Evolutionary conservation across 2,797 vertebrate genomes (phyloP).

Genomic region (Pagetopsis macropterus): DNA sequence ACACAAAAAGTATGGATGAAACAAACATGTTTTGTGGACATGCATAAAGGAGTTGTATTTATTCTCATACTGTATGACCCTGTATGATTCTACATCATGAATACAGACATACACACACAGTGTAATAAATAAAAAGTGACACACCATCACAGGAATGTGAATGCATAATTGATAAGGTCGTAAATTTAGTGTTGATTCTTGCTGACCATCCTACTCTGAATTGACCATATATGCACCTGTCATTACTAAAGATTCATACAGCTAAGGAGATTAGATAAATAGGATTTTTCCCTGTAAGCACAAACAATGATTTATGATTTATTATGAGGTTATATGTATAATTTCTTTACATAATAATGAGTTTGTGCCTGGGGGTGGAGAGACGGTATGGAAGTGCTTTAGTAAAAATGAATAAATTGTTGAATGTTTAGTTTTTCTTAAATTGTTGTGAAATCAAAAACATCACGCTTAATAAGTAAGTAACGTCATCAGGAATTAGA

Average conservation of each 20-base stretch:
- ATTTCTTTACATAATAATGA: neutral
- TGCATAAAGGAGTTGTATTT: neutral
- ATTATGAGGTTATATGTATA: conserved; percentile 8
- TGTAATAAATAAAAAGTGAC: conserved; percentile 85
- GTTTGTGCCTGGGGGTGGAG: neutral
- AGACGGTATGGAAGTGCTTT: neutral
- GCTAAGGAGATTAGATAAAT: conserved; percentile 11
- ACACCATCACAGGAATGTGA: conserved; percentile 90
- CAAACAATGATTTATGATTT: conserved; percentile 16
- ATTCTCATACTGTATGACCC: neutral
- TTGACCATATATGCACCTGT: conserved; percentile 9
- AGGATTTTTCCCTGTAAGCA: neutral
- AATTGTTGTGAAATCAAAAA: no score
- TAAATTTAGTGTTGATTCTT: conserved; percentile 42
- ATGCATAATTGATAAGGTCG: conserved; percentile 92
- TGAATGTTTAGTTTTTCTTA: no score
- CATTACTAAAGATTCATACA: neutral
- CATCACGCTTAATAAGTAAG: neutral
- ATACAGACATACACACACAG: conserved; percentile 15
- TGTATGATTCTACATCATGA: conserved; percentile 19
- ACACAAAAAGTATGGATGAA: neutral
- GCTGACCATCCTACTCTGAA: conserved; percentile 22
- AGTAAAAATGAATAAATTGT: neutral
- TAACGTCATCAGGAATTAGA: conserved; percentile 49
- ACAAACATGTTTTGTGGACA: neutral